phyloP scores from a whole-genome alignment of 2,888 invertebrate species.

The Oligia strigilis region DNA sequence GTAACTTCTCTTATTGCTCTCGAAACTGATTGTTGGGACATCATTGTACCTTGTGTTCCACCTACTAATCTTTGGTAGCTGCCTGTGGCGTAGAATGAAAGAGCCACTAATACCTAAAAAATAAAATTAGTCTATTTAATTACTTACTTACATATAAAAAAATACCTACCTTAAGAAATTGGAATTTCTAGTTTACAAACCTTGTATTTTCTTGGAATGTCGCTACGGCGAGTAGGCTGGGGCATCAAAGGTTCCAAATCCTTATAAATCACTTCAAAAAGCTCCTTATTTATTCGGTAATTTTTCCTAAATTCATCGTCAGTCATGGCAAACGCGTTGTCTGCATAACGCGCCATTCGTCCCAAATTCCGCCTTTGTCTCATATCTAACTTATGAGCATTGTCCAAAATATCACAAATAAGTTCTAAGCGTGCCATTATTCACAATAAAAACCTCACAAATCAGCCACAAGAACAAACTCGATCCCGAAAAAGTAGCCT shows the following conservation, averaged over 20 bases:
- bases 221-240: constrained; percentile 11
- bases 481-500: too few relatives aligned
- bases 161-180: too few relatives aligned
- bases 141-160: too few relatives aligned
- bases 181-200: constrained; percentile 7
- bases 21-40: too few relatives aligned
- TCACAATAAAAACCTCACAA: background rate
- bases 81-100: too few relatives aligned
- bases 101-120: too few relatives aligned
- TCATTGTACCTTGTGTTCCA: too few relatives aligned
- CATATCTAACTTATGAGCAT: constrained; percentile 1
- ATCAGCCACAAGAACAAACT: background rate
- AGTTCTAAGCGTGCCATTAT: background rate
- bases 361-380: background rate
- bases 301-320: background rate
- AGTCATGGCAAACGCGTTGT: constrained; percentile 10
- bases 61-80: too few relatives aligned
- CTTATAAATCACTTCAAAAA: background rate
- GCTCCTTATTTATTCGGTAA: background rate
- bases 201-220: constrained; percentile 9
- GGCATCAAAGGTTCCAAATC: constrained; percentile 8
- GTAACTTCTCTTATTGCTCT: too few relatives aligned
- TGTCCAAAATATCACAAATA: background rate
- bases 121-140: too few relatives aligned
- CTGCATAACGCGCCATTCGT: background rate